Base-by-base conservation (phyloP, 2,113 vertebrate species). In the Neopipo cinnamomea region DNA sequence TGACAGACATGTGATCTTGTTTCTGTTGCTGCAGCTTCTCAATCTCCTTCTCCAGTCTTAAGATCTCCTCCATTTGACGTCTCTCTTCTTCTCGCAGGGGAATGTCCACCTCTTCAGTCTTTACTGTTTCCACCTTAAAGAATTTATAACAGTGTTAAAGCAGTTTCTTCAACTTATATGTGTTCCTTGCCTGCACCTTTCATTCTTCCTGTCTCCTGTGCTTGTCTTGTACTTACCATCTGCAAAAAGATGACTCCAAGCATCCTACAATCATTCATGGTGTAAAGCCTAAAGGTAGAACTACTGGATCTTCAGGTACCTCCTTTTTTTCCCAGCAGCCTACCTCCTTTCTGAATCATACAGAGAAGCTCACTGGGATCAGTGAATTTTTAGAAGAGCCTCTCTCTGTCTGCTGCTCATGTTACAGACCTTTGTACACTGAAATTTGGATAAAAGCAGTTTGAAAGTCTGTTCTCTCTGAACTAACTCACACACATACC, bases 41-140 rank as follows among this genome's bases (percentile, higher is more conserved):
- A 37, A 99, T 99, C 97, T 99, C 99, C 80, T 98, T 98, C 96
- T 99, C 99, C 81, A 99, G 97, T 19, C 98, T 98, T 89, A 99
- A 97, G 89, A 99, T 99, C 97, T 99, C 98, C 95, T 99, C 98
- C 98, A 99, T 99, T 97, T 99, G 99, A 78, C 98, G 98, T 88
- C 97, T 98, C 93, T 99, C 99, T 82, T 99, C 98, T 89, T 99
- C 98, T 39, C 98, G 98, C 50, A 98, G 95, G 31, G 95, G 93
- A 88, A 87, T 95, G 56, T 72, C 94, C 66, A 79, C 93, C 61
- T 96, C 95, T 49, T 95, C 97, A 58, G 73, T 58, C 68, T 94
- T 95, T 59, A 97, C 76, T 55, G 93, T 56, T 71, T 97, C 92
- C 95, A 96, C 97, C 96, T 98, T 72, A 52, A 95, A 85, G 14